Base-by-base conservation (phyloP, 2,113 vertebrate species). In the Callocephalon fimbriatum region DNA sequence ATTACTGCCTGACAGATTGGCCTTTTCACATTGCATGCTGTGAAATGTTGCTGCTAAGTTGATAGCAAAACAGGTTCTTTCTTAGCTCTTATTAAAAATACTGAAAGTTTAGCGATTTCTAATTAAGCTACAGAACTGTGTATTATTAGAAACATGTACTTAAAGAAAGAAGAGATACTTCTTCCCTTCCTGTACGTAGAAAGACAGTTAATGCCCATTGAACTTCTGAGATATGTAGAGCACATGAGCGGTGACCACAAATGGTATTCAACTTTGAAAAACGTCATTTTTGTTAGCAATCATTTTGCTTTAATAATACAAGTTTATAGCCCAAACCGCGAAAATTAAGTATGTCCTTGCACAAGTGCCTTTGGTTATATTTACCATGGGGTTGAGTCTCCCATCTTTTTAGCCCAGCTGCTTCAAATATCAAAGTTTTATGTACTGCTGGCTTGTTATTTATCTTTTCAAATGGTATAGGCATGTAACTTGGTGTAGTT, bases 1-100 rank as follows among this genome's bases (percentile, higher is more conserved):
- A 27, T 86, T 91, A 56, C 18, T 80, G 21, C 27, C 31, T 53
- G 76, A 42, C 68, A 71, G 35, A 11, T n/a, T 62, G 45, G 67
- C 90, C 54, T 94, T 95, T 91, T 63, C 65, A 80, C 15, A n/a
- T 42, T 71, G 6, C 71, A 20, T 80, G 68, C 73, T 87, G 50
- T 4, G 6, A 94, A 87, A 47, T 68, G 66, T 50, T 84, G 29
- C 50, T 81, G 10, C 54, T 81, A 81, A 84, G 47, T 13, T 86
- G n/a, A 47, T 67, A 68, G 8, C 29, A 72, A 88, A 94, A 38
- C 10, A 51, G 10, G 11, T 38, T 72, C 16, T 74, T 85, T 74
- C 8, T 38, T 80, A 31, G 76, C 15, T 89, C 31, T 89, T 84
- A 48, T 51, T 80, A 77, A 23, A 78, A 80, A 25, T 56, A 54